Evolutionary conservation across 2,797 vertebrate genomes (phyloP).

Genomic region (Masticophis lateralis): DNA sequence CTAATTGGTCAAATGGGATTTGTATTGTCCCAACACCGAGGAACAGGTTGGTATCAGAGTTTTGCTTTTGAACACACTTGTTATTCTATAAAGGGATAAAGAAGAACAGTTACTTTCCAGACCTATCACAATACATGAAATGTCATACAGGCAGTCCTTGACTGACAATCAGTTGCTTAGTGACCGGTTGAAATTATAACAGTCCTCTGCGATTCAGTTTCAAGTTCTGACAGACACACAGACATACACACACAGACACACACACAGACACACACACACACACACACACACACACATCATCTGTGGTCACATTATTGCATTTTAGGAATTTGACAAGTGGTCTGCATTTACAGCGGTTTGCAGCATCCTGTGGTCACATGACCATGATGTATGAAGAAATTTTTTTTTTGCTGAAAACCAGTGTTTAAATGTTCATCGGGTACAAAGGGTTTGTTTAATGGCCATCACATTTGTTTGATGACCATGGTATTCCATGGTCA

Average conservation of each 20-base stretch:
- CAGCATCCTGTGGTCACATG: background rate
- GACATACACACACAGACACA: no score
- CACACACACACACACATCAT: no score
- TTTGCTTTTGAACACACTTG: background rate
- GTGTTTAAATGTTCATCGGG: background rate
- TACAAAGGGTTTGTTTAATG: background rate
- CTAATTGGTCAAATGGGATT: constrained; percentile 29
- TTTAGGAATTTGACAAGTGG: background rate
- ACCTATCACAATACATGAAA: background rate
- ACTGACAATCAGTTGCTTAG: background rate
- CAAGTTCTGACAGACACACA: background rate
- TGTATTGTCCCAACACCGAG: constrained; percentile 4
- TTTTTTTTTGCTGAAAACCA: background rate
- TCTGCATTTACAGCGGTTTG: background rate
- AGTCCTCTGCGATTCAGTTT: background rate
- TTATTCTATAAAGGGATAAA: constrained; percentile 12
- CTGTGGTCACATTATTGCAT: background rate
- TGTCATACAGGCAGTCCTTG: background rate
- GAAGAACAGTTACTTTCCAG: background rate
- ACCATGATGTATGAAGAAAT: background rate
- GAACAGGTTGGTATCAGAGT: background rate
- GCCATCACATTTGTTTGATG: background rate
- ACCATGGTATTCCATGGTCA: background rate
- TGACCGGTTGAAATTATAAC: background rate
- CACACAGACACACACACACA: no score